Evolutionary conservation across 2,888 invertebrate genomes (phyloP).

Genomic region (Dorcus parallelipipedus): DNA sequence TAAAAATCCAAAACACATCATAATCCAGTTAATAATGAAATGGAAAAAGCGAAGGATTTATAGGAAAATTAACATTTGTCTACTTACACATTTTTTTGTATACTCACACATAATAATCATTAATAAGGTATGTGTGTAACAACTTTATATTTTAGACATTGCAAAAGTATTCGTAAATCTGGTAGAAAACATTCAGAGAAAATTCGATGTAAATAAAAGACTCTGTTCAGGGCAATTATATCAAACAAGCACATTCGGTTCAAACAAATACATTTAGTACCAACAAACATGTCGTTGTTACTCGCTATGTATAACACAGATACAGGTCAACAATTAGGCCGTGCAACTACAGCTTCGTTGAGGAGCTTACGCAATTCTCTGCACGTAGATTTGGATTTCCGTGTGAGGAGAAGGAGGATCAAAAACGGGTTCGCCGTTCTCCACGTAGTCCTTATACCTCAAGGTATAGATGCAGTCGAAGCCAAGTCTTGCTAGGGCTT

Average conservation of each 20-base stretch:
- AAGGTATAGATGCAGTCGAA: conserved; percentile 66
- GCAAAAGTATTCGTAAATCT: no score
- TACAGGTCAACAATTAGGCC: not conserved
- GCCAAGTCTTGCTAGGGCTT: conserved; percentile 66
- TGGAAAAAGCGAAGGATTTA: no score
- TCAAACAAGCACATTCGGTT: not conserved
- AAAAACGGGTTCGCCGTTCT: conserved; percentile 62
- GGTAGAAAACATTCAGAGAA: no score
- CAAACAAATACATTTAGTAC: not conserved
- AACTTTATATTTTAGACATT: no score
- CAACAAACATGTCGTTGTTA: not conserved
- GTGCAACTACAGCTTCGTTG: not conserved
- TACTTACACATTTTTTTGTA: no score
- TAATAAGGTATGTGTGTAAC: no score
- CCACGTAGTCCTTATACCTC: conserved; percentile 62
- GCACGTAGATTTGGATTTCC: conserved; percentile 38
- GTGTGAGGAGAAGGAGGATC: conserved; percentile 56
- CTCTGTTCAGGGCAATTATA: no score
- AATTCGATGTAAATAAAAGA: no score
- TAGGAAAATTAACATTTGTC: no score
- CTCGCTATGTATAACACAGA: not conserved
- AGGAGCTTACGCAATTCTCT: conserved; percentile 22
- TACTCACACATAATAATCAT: no score
- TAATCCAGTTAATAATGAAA: no score
- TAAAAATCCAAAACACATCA: no score